Base-by-base conservation (phyloP, 2,888 invertebrate genomes). In the Marasmarcha lunaedactyla region DNA sequence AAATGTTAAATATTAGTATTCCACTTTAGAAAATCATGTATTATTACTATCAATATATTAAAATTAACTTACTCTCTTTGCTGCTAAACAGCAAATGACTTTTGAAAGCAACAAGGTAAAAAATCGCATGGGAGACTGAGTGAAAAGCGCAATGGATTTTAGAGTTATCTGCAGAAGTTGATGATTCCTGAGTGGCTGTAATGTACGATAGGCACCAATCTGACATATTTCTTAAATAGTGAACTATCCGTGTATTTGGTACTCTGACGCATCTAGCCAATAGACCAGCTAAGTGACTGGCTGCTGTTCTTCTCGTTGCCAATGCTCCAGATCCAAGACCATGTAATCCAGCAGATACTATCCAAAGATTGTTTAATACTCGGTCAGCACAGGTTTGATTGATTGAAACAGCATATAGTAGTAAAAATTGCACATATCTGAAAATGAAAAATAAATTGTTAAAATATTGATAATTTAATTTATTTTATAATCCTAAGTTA, bases 81-180 rank as follows among this genome's bases (percentile, higher is more conserved):
- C 85, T 88, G 41, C 85, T 85, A 34, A 94, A 89, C 51, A 98
- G 84, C 59, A 96, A 92, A 52, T 90, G 90, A 63, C 95, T 92
- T 44, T 95, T 89, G 65, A 97, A 97, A 0, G 94, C 92, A 44
- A 98, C 90, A 11, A 97, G 84, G 70, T 98, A 97, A 77, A 98
- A 97, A 35, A 97, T 83, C 0, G 94, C 90, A 69, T 98, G 97
- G 52, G 97, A 97, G 2, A 95, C 88, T 1, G 93, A 89, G 63
- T 96, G 97, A 74, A 98, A 98, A 0, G 96, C 91, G 2, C 89
- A 86, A 62, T 98, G 97, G 0, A 90, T 87, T 52, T 89, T 87
- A 2, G 65, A 45, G 36, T 71, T 71, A 42, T 84, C 73, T 13
- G 54, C 56, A 0, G 63, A 47, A 0, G 71, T 47, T 0, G 64